Evolutionary conservation across 2,113 vertebrate species (phyloP).

Genomic region (Geococcyx californianus): DNA sequence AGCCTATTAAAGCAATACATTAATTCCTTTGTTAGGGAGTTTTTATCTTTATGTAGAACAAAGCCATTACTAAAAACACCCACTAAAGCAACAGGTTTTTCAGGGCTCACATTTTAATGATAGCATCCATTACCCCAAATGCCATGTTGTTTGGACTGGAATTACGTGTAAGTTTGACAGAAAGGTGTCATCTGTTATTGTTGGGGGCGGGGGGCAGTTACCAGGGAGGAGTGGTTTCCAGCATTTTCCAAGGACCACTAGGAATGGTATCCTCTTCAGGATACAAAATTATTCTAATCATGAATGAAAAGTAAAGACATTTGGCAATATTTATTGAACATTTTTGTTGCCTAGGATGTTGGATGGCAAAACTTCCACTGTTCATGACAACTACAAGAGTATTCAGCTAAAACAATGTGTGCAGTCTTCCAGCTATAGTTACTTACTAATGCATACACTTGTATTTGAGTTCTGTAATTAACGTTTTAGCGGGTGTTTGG

Average conservation of each 20-base stretch:
- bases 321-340: not conserved
- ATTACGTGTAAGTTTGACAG: conserved; percentile 48
- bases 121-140: conserved; percentile 64
- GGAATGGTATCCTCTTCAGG: not conserved
- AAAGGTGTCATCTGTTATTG: not conserved
- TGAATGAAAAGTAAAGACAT: not conserved
- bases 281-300: not conserved
- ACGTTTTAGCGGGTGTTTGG: conserved; percentile 31
- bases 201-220: not conserved
- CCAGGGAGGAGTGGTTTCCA: not conserved
- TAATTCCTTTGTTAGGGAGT: conserved; percentile 74
- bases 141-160: conserved; percentile 40
- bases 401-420: not conserved
- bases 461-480: conserved; percentile 56
- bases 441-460: not conserved
- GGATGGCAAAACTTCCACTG: not conserved
- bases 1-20: conserved; percentile 75
- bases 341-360: not conserved
- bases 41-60: conserved; percentile 74
- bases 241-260: not conserved
- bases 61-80: conserved; percentile 69
- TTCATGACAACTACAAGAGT: not conserved
- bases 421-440: not conserved
- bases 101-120: conserved; percentile 62
- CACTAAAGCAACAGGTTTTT: conserved; percentile 69